Percentiles rank a stretch among this genome's conserved stretches.
Evolutionary conservation across 2,113 vertebrate species (phyloP).

Genomic region (Peromyscus leucopus): DNA sequence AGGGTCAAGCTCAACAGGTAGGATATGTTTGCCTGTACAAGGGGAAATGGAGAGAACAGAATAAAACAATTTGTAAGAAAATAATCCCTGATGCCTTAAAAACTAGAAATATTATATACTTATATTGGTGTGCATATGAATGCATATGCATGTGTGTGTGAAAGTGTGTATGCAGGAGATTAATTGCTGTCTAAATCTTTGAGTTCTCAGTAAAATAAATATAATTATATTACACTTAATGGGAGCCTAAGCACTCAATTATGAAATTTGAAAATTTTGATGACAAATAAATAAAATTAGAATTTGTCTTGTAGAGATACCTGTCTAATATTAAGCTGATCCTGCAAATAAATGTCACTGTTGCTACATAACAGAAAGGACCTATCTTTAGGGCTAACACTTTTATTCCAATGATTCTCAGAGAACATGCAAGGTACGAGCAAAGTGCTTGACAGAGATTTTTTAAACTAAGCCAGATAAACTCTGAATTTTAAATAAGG

Average conservation of each 20-base stretch:
- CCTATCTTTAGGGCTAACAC: slow-evolving; percentile 69
- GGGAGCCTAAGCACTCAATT: slow-evolving; percentile 84
- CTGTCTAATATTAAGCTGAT: slow-evolving; percentile 80
- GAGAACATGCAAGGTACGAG: slow-evolving; percentile 55
- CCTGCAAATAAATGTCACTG: slow-evolving; percentile 74
- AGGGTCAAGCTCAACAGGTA: not conserved
- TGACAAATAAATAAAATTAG: slow-evolving; percentile 82
- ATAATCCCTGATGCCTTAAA: slow-evolving; percentile 85
- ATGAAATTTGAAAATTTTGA: slow-evolving; percentile 70
- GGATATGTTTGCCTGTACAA: slow-evolving; percentile 1
- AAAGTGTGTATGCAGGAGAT: slow-evolving; percentile 70
- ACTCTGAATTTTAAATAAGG: slow-evolving; percentile 62
- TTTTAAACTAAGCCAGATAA: slow-evolving; percentile 50
- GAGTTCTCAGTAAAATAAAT: slow-evolving; percentile 74
- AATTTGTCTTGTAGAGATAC: slow-evolving; percentile 85
- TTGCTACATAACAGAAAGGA: slow-evolving; percentile 52
- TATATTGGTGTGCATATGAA: slow-evolving; percentile 78
- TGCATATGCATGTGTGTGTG: not conserved
- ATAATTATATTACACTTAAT: slow-evolving; percentile 86
- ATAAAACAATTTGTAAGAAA: slow-evolving; percentile 84
- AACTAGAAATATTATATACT: slow-evolving; percentile 73
- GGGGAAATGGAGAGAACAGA: slow-evolving; percentile 68
- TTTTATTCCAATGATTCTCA: slow-evolving; percentile 86
- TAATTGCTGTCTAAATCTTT: slow-evolving; percentile 73
- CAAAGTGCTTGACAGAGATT: slow-evolving; percentile 11